phyloP scores from a whole-genome alignment of 2,888 invertebrate genomes.

The Tachystola acroxantha region DNA sequence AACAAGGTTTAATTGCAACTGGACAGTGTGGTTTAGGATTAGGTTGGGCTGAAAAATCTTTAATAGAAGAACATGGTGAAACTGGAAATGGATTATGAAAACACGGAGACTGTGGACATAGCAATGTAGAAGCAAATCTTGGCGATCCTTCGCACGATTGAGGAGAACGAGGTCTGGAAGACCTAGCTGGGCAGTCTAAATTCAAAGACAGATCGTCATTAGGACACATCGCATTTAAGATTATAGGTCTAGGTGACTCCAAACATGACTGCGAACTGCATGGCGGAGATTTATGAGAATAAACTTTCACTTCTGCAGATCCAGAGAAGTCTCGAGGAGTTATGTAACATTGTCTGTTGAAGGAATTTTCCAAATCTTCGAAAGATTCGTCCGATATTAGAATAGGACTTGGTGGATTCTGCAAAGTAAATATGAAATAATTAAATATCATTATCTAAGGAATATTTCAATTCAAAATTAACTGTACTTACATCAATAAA shows the following conservation, averaged over 20 bases:
- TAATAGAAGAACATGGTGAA: too few relatives aligned
- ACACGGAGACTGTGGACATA: too few relatives aligned
- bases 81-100: too few relatives aligned
- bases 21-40: background rate
- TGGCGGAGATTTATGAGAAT: background rate
- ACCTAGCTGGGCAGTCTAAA: background rate
- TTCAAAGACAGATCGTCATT: constrained; percentile 15
- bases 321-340: background rate
- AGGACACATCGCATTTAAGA: constrained; percentile 1
- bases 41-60: background rate
- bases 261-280: background rate
- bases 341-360: background rate
- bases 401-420: background rate
- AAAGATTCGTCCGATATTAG: background rate
- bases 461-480: too few relatives aligned
- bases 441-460: too few relatives aligned
- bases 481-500: too few relatives aligned
- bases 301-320: too few relatives aligned
- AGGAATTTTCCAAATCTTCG: background rate
- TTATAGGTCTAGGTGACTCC: background rate
- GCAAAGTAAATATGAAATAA: background rate
- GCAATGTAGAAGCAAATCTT: too few relatives aligned
- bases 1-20: background rate
- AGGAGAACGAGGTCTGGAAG: background rate
- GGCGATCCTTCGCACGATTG: background rate